phyloP scores from a whole-genome alignment of 1,140 invertebrate species.

The Bradysia coprophila region DNA sequence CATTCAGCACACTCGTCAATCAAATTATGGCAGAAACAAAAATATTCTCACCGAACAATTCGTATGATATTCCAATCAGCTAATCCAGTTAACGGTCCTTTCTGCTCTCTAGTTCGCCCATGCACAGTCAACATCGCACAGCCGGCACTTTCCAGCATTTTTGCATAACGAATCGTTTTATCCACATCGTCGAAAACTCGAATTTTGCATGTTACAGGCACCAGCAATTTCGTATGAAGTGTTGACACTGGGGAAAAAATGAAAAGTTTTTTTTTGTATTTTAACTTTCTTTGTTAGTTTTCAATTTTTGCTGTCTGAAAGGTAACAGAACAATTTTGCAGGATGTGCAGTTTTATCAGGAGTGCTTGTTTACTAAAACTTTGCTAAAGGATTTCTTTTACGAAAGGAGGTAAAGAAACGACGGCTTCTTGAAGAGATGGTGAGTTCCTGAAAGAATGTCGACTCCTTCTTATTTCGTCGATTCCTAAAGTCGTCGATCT shows the following conservation, averaged over 20 bases:
- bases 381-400: conserved; percentile 2
- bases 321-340: neutral
- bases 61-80: conserved; percentile 90
- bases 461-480: too few species aligned
- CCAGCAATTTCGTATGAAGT: conserved; percentile 42
- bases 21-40: too few species aligned
- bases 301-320: too few species aligned
- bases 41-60: conserved; percentile 53
- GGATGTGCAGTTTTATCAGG: neutral
- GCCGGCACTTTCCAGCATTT: conserved; percentile 87
- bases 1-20: too few species aligned
- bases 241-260: conserved; percentile 37
- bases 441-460: too few species aligned
- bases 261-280: too few species aligned
- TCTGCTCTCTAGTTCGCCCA: conserved; percentile 89
- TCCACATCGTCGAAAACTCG: conserved; percentile 75
- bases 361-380: conserved; percentile 2
- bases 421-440: too few species aligned
- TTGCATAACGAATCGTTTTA: conserved; percentile 80
- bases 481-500: too few species aligned
- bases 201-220: conserved; percentile 94
- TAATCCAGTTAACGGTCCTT: conserved; percentile 82
- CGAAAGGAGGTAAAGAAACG: too few species aligned
- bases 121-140: conserved; percentile 88
- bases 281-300: too few species aligned